Percentiles rank a stretch among this genome's conserved stretches.
phyloP scores from a whole-genome alignment of 2,797 vertebrate species.

The Spinibarbus caldwelli region DNA sequence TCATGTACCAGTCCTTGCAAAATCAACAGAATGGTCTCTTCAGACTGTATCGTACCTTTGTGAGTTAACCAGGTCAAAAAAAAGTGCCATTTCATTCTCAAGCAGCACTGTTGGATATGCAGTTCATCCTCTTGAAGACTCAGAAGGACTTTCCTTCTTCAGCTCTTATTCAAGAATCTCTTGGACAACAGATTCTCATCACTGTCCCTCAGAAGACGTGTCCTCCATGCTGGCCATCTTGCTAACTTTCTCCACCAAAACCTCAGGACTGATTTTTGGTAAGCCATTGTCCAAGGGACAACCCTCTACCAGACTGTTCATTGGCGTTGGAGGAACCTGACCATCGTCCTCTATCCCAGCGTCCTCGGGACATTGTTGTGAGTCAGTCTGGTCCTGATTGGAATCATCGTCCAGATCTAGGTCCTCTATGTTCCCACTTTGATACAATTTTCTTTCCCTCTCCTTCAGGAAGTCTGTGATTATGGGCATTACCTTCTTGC shows the following conservation, averaged over 20 bases:
- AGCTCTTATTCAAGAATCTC: constrained; percentile 14
- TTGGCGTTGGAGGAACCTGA: constrained; percentile 85
- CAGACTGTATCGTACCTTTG: constrained; percentile 30
- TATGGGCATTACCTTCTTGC: constrained; percentile 90
- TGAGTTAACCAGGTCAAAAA: constrained; percentile 3
- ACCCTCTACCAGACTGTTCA: constrained; percentile 96
- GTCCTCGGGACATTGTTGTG: constrained; percentile 54
- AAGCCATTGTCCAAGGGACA: constrained; percentile 88
- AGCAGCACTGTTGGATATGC: constrained; percentile 19
- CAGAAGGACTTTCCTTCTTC: constrained; percentile 31
- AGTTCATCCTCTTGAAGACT: constrained; percentile 1
- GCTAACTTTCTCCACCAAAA: constrained; percentile 85
- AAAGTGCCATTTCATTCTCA: constrained; percentile 8
- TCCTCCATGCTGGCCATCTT: constrained; percentile 74
- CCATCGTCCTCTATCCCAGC: constrained; percentile 66
- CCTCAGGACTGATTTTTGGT: constrained; percentile 82
- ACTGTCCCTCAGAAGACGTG: constrained; percentile 41
- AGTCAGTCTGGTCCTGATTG: constrained; percentile 38
- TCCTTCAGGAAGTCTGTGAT: constrained; percentile 80
- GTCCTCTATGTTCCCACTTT: constrained; percentile 60
- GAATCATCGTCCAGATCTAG: constrained; percentile 61
- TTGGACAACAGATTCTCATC: constrained; percentile 9
- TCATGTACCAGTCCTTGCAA: constrained; percentile 2
- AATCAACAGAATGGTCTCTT: constrained; percentile 34
- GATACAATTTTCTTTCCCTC: constrained; percentile 52